Evolutionary conservation across 2,888 invertebrate genomes (phyloP).

Genomic region (Papilio elwesi): DNA sequence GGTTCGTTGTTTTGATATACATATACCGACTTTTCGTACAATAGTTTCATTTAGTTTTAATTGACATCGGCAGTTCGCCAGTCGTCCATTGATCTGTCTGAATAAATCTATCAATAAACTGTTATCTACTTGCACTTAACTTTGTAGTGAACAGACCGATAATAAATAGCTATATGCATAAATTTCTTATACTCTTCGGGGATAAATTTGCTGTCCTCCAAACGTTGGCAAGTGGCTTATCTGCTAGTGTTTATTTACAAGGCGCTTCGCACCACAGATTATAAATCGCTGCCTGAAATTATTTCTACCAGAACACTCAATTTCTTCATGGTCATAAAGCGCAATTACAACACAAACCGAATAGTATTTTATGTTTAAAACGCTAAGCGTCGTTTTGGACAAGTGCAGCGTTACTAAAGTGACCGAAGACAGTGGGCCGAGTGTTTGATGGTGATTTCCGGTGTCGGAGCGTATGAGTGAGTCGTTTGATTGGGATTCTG

Average conservation of each 20-base stretch:
- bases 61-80: slow-evolving; percentile 3
- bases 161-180: not conserved
- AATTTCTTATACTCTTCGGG: slow-evolving; percentile 52
- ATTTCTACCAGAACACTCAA: slow-evolving; percentile 23
- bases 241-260: slow-evolving; percentile 69
- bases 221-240: slow-evolving; percentile 64
- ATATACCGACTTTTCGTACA: not conserved
- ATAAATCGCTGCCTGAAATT: slow-evolving; percentile 50
- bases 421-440: slow-evolving; percentile 47
- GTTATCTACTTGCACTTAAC: slow-evolving; percentile 25
- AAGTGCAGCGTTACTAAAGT: slow-evolving; percentile 52
- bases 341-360: not conserved
- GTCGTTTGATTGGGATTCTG: slow-evolving; percentile 44
- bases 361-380: slow-evolving; percentile 12
- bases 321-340: slow-evolving; percentile 4
- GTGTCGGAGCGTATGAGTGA: slow-evolving; percentile 42
- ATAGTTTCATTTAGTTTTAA: slow-evolving; percentile 1
- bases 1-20: slow-evolving; percentile 9
- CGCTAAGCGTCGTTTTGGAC: slow-evolving; percentile 19
- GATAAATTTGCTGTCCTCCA: slow-evolving; percentile 54
- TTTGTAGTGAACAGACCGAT: slow-evolving; percentile 25
- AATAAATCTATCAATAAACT: slow-evolving; percentile 15
- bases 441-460: slow-evolving; percentile 44
- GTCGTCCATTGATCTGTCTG: slow-evolving; percentile 11
- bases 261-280: slow-evolving; percentile 51